phyloP scores from a whole-genome alignment of 2,888 invertebrate species.

The Nemurella pictetii region DNA sequence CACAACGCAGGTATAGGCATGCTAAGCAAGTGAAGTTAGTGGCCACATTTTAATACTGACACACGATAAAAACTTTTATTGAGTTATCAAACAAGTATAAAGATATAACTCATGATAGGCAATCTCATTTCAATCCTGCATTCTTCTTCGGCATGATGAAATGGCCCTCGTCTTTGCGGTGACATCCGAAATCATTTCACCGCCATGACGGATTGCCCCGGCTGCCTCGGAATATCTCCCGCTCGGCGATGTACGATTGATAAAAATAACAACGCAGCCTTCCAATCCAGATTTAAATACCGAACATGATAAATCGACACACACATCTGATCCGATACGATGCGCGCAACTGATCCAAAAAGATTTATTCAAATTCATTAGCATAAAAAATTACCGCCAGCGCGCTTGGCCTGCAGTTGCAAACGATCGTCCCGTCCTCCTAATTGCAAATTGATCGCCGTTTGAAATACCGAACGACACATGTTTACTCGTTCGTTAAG shows the following conservation, averaged over 20 bases:
- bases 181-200: neutral
- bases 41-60: neutral
- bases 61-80: neutral
- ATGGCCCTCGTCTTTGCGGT: neutral
- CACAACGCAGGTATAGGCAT: neutral
- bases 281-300: conserved; percentile 23
- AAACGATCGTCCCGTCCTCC: neutral
- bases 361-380: neutral
- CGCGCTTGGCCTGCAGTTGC: conserved; percentile 9
- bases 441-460: conserved; percentile 29
- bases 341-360: neutral
- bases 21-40: neutral
- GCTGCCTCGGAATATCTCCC: neutral
- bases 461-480: conserved; percentile 9
- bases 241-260: neutral
- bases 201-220: neutral
- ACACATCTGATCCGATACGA: neutral
- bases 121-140: neutral
- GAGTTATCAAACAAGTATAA: conserved; percentile 10
- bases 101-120: neutral
- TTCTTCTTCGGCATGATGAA: neutral
- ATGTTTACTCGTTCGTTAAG: neutral
- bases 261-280: neutral
- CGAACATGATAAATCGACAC: neutral
- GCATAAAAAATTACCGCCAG: neutral